A percentile compares a stretch with the other conserved stretches of the same genome.
Conservation (phyloP, 2,888 invertebrate genomes). For the Panopea generosa region DNA sequence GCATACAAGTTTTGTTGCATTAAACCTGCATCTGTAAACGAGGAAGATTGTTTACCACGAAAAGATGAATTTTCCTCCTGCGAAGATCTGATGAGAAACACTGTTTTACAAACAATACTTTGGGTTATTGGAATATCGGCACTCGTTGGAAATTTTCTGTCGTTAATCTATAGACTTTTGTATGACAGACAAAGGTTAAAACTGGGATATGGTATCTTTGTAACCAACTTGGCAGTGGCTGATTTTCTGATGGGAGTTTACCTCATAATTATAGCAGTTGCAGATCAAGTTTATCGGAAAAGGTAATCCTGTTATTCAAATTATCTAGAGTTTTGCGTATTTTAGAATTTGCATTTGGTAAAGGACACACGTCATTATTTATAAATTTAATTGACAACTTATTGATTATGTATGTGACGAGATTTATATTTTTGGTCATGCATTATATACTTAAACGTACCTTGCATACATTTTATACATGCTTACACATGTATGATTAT, state of each 20-base stretch:
- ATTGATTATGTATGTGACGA: no score
- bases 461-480: no score
- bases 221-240: constrained; percentile 45
- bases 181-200: constrained; percentile 26
- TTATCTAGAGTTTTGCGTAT: no score
- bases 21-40: constrained; percentile 28
- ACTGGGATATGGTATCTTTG: constrained; percentile 50
- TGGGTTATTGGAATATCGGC: constrained; percentile 62
- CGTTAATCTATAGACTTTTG: constrained; percentile 38
- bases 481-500: no score
- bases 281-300: constrained; percentile 60
- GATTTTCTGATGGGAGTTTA: constrained; percentile 47
- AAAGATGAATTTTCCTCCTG: constrained; percentile 60
- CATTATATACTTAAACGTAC: no score
- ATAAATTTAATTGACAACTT: no score
- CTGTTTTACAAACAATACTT: constrained; percentile 56
- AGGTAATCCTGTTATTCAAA: no score
- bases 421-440: no score
- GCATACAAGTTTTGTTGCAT: constrained; percentile 21
- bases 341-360: no score
- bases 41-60: constrained; percentile 54
- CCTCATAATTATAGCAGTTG: constrained; percentile 58
- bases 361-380: no score
- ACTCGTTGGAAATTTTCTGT: constrained; percentile 56
- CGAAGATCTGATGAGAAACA: constrained; percentile 64